phyloP scores from a whole-genome alignment of 2,888 invertebrate genomes.

The Plagodis dolabraria region DNA sequence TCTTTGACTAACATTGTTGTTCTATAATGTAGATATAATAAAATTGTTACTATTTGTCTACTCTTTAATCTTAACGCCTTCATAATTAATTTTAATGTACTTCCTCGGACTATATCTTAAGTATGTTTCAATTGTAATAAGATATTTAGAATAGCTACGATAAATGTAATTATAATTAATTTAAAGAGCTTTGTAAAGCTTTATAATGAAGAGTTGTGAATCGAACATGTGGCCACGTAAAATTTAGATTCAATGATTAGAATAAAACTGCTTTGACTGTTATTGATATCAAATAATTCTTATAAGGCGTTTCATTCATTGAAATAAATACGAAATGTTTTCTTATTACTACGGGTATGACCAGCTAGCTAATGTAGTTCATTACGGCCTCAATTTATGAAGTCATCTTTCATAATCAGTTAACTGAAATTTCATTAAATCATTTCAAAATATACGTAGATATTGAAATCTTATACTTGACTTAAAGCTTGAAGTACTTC shows the following conservation, averaged over 20 bases:
- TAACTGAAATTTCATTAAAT: too few species aligned
- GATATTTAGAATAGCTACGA: conserved; percentile 56
- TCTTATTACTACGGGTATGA: conserved; percentile 23
- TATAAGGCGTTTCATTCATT: conserved; percentile 53
- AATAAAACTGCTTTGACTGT: conserved; percentile 67
- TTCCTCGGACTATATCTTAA: conserved; percentile 53
- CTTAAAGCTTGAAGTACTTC: conserved; percentile 3
- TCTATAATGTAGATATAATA: conserved; percentile 44
- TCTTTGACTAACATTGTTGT: conserved; percentile 52
- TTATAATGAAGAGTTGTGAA: conserved; percentile 84
- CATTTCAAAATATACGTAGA: conserved; percentile 1
- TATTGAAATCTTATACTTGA: not conserved
- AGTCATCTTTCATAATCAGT: not conserved
- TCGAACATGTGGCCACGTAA: conserved; percentile 83
- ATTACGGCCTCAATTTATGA: conserved; percentile 6
- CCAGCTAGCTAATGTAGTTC: conserved; percentile 18
- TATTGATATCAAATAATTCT: conserved; percentile 58
- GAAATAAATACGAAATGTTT: conserved; percentile 33
- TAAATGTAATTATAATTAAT: conserved; percentile 62
- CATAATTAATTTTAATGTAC: conserved; percentile 55
- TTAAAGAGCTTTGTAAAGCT: conserved; percentile 84
- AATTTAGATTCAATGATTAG: conserved; percentile 70
- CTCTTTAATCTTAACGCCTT: conserved; percentile 65
- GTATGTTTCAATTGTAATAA: conserved; percentile 60
- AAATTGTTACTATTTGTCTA: conserved; percentile 57